phyloP scores from a whole-genome alignment of 2,113 vertebrate genomes.

The Hypanus sabinus region DNA sequence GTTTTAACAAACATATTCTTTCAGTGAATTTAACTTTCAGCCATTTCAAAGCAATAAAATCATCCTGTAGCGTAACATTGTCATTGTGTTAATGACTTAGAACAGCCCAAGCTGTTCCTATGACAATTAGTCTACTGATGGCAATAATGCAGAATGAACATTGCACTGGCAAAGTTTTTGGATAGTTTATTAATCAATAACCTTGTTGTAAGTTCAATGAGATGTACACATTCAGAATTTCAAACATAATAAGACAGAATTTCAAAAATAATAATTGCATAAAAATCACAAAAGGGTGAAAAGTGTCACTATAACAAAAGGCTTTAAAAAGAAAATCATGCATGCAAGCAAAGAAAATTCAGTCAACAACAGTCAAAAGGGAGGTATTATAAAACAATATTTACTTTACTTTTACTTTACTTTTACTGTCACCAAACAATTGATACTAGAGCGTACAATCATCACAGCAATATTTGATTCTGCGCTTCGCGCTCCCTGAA shows the following conservation, averaged over 20 bases:
- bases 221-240: too few species aligned
- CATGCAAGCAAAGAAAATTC: not conserved
- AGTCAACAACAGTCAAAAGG: not conserved
- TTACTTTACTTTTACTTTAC: too few species aligned
- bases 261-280: not conserved
- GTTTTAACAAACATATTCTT: not conserved
- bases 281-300: not conserved
- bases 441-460: too few species aligned
- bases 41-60: not conserved
- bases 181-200: not conserved
- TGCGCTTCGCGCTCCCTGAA: too few species aligned
- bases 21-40: slow-evolving; percentile 11
- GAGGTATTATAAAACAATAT: not conserved
- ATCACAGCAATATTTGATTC: too few species aligned
- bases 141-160: not conserved
- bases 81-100: not conserved
- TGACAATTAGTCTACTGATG: not conserved
- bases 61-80: slow-evolving; percentile 12
- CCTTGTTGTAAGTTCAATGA: not conserved
- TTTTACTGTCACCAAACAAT: too few species aligned
- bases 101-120: not conserved
- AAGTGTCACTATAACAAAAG: not conserved
- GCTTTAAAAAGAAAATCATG: not conserved
- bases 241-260: not conserved
- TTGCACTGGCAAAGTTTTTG: not conserved